These are phyloP conservation scores for Syngnathus rostellatus DNA, from an alignment of 2,797 vertebrate genomes.

Conservation along the genomic window DNA sequence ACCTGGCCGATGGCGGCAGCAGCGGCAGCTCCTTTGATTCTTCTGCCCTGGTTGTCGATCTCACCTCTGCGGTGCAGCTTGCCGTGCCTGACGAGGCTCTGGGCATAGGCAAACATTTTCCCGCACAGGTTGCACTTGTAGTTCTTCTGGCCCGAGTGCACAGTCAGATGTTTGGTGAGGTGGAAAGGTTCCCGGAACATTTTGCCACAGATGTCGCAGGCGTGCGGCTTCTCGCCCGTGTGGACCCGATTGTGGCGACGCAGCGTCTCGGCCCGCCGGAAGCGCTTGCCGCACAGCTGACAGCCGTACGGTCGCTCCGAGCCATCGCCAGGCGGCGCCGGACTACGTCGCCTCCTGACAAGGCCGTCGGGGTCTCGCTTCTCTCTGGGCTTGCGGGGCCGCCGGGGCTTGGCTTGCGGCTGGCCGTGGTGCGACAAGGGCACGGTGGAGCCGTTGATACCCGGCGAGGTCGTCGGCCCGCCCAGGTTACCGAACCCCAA, in stretches of 20 bases:
- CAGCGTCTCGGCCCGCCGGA: constrained; percentile 82
- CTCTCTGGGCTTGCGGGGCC: constrained; percentile 68
- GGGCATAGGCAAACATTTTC: constrained; percentile 89
- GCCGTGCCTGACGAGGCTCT: constrained; percentile 86
- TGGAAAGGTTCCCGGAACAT: constrained; percentile 90
- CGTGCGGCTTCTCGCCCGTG: constrained; percentile 88
- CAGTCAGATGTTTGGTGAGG: constrained; percentile 89
- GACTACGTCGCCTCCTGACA: constrained; percentile 61
- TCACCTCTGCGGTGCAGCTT: constrained; percentile 78
- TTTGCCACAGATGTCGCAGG: constrained; percentile 86
- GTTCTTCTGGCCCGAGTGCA: constrained; percentile 87
- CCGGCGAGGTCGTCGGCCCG: constrained; percentile 62
- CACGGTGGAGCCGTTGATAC: constrained; percentile 68
- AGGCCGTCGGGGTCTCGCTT: constrained; percentile 55
- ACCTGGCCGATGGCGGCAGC: constrained; percentile 51
- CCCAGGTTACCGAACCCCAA: constrained; percentile 70
- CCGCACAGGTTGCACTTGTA: constrained; percentile 89
- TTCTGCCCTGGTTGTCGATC: constrained; percentile 61
- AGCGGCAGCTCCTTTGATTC: constrained; percentile 51
- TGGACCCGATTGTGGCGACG: constrained; percentile 87
- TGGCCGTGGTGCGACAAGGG: constrained; percentile 68
- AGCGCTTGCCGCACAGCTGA: constrained; percentile 79
- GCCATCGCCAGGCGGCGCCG: constrained; percentile 59
- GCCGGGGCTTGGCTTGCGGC: constrained; percentile 55
- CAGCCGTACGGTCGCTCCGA: constrained; percentile 70